Percentiles rank a stretch among this genome's conserved stretches.
Evolutionary conservation across 2,797 vertebrate species (phyloP).

Genomic region (Oreortyx pictus): DNA sequence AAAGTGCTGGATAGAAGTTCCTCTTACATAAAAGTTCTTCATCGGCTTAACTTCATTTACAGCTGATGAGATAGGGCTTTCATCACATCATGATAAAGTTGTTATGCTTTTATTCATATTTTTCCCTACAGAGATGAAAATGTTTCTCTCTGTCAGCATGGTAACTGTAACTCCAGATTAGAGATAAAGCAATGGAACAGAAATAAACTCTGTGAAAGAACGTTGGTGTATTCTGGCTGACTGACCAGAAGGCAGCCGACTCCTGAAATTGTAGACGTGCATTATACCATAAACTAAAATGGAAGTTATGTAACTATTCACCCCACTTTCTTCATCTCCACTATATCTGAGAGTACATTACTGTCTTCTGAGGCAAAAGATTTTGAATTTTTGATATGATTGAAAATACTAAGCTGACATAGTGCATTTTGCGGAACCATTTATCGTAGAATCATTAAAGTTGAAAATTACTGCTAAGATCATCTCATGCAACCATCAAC

Average conservation of each 20-base stretch:
- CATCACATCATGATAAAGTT: neutral
- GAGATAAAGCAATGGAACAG: neutral
- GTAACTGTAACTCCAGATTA: neutral
- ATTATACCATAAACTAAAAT: conserved; percentile 33
- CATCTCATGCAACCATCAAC: too few species aligned
- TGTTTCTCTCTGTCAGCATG: neutral
- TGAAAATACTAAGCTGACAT: neutral
- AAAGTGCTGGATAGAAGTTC: neutral
- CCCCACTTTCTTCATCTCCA: neutral
- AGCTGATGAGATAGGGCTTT: neutral
- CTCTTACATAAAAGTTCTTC: neutral
- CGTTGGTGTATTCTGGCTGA: neutral
- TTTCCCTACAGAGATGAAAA: neutral
- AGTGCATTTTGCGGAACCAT: neutral
- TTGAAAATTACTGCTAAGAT: too few species aligned
- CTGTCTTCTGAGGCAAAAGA: neutral
- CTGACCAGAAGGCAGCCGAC: neutral
- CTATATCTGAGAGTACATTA: neutral
- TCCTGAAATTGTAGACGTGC: conserved; percentile 26
- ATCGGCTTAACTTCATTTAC: neutral
- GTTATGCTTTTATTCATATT: neutral
- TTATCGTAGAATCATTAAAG: neutral
- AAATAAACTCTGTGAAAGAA: conserved; percentile 13
- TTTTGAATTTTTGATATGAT: neutral
- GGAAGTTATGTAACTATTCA: neutral